phyloP scores from a whole-genome alignment of 2,888 invertebrate species.

The Tethea ocularis region DNA sequence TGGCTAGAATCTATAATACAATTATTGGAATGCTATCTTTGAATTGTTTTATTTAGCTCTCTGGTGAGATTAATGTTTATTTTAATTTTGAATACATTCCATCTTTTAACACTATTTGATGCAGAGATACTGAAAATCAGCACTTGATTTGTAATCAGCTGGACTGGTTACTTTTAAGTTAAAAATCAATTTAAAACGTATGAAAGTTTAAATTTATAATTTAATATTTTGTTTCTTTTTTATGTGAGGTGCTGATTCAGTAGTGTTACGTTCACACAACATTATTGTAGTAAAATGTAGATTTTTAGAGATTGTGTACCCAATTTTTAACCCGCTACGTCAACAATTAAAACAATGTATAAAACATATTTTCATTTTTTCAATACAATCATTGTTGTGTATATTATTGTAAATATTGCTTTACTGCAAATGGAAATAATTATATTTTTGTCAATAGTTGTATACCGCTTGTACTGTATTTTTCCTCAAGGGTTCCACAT shows the following conservation, averaged over 20 bases:
- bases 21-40: not conserved
- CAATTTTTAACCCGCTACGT: not conserved
- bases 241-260: not conserved
- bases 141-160: conserved; percentile 9
- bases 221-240: no score
- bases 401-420: conserved; percentile 4
- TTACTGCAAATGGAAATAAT: conserved; percentile 1
- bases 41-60: not conserved
- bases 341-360: not conserved
- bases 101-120: conserved; percentile 41
- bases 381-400: not conserved
- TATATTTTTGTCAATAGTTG: not conserved
- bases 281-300: conserved; percentile 1
- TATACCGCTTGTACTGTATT: not conserved
- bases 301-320: not conserved
- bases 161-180: not conserved
- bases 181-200: not conserved
- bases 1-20: conserved; percentile 6
- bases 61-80: conserved; percentile 21
- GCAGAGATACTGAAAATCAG: not conserved
- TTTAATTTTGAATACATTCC: conserved; percentile 57
- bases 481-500: not conserved
- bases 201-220: no score
- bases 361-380: not conserved
- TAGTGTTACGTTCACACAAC: not conserved